A percentile compares a stretch with the other conserved stretches of the same genome.
These are phyloP conservation scores for Coilia nasus DNA, from an alignment of 2,797 vertebrate species.

Conservation along the genomic window DNA sequence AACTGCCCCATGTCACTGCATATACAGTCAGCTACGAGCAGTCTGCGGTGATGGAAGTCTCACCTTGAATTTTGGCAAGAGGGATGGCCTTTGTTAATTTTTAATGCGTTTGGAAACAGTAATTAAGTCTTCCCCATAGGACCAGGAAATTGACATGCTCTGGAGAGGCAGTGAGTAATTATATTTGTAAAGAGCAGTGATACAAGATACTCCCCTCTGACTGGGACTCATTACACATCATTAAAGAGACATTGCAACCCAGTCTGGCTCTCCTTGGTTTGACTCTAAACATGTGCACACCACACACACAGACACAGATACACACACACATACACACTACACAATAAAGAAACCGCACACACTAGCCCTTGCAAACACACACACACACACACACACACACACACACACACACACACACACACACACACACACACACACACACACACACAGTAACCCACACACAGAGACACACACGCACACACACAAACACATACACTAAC, in stretches of 20 bases:
- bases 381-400: slow-evolving; percentile 39
- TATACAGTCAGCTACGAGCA: slow-evolving; percentile 44
- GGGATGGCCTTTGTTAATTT: slow-evolving; percentile 74
- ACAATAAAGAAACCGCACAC: neutral
- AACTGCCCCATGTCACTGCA: neutral
- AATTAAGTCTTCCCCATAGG: slow-evolving; percentile 75
- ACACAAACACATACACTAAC: too few species aligned
- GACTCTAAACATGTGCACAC: neutral
- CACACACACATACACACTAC: slow-evolving; percentile 21
- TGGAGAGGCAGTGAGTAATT: slow-evolving; percentile 82
- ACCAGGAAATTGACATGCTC: slow-evolving; percentile 79
- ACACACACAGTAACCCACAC: neutral
- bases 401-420: slow-evolving; percentile 16
- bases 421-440: slow-evolving; percentile 12
- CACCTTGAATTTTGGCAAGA: slow-evolving; percentile 74
- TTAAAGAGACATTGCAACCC: slow-evolving; percentile 71
- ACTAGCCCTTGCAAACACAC: too few species aligned
- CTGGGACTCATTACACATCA: slow-evolving; percentile 80
- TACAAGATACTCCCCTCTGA: slow-evolving; percentile 80
- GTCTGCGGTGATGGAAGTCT: slow-evolving; percentile 54
- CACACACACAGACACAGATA: neutral
- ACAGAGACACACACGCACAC: neutral
- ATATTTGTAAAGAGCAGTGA: slow-evolving; percentile 85
- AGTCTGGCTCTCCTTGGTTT: slow-evolving; percentile 38
- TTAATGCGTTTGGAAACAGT: slow-evolving; percentile 78